phyloP scores from a whole-genome alignment of 2,113 vertebrate species.

The Tragelaphus buxtoni region DNA sequence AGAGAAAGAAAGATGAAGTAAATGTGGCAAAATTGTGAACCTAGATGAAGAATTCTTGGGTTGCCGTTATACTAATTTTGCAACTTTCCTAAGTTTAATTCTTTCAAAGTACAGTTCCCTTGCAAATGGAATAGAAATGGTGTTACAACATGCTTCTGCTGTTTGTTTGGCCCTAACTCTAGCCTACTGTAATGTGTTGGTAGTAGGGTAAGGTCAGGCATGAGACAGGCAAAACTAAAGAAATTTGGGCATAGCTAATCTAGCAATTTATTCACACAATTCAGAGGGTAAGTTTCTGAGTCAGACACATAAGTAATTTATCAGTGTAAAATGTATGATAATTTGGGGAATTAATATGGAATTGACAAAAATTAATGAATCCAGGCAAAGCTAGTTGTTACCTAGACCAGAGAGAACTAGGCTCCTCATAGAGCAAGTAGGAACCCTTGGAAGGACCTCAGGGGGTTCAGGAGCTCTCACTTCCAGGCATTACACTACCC shows the following conservation, averaged over 20 bases:
- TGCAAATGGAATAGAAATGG: neutral
- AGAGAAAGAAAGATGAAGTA: neutral
- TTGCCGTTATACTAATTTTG: neutral
- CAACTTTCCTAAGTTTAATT: neutral
- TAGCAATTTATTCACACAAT: neutral
- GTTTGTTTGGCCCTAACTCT: neutral
- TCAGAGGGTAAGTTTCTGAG: neutral
- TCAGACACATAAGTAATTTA: neutral
- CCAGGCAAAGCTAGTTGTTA: neutral
- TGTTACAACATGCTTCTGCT: neutral
- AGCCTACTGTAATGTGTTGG: neutral
- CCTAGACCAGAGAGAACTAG: neutral
- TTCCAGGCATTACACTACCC: too few species aligned
- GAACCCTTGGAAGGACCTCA: fast-evolving
- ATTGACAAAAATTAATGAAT: neutral
- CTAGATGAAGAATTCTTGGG: neutral
- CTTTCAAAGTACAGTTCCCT: neutral
- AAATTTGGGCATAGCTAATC: neutral
- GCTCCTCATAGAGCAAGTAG: neutral
- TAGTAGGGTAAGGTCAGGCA: neutral
- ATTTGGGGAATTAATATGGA: neutral
- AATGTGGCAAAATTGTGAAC: neutral
- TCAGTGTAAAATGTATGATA: neutral
- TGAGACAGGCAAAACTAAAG: neutral
- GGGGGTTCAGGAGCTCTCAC: neutral